Conservation (phyloP, 2,113 vertebrate species). For the Synodontis membranacea region DNA sequence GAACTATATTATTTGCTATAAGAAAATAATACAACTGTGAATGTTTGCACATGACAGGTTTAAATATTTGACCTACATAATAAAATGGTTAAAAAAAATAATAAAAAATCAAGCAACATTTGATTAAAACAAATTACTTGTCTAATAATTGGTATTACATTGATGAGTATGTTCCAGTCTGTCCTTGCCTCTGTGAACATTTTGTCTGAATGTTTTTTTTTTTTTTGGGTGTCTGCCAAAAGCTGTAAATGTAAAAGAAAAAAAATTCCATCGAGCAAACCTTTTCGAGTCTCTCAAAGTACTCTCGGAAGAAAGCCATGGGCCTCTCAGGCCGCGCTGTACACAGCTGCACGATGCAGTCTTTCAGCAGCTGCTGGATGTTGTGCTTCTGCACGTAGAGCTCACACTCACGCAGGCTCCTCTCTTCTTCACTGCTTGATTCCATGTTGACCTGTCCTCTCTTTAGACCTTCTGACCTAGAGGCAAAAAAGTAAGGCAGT, state of each 20-base stretch:
- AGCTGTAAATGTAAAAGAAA: not conserved
- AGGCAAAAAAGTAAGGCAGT: not conserved
- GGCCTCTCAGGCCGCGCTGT: conserved; percentile 90
- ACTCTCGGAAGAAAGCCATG: conserved; percentile 96
- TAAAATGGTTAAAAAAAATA: not conserved
- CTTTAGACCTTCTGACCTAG: not conserved
- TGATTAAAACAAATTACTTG: not conserved
- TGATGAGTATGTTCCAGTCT: not conserved
- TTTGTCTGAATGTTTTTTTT: not conserved
- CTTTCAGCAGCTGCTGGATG: conserved; percentile 96
- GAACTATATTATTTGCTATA: not conserved
- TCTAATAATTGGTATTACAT: not conserved
- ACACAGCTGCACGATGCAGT: conserved; percentile 97
- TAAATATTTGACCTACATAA: not conserved
- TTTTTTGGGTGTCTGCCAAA: not conserved
- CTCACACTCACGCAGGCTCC: conserved; percentile 95
- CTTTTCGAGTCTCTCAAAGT: conserved; percentile 96
- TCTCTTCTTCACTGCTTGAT: conserved; percentile 91
- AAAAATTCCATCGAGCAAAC: conserved; percentile 61
- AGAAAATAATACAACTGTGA: not conserved
- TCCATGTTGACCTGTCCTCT: conserved; percentile 79
- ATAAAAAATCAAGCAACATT: not conserved
- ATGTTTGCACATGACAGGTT: not conserved
- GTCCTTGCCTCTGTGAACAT: not conserved
- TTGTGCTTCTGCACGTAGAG: conserved; percentile 98